These are phyloP conservation scores for Thamnophis elegans DNA, from an alignment of 2,797 vertebrate species.

Conservation along the genomic window DNA sequence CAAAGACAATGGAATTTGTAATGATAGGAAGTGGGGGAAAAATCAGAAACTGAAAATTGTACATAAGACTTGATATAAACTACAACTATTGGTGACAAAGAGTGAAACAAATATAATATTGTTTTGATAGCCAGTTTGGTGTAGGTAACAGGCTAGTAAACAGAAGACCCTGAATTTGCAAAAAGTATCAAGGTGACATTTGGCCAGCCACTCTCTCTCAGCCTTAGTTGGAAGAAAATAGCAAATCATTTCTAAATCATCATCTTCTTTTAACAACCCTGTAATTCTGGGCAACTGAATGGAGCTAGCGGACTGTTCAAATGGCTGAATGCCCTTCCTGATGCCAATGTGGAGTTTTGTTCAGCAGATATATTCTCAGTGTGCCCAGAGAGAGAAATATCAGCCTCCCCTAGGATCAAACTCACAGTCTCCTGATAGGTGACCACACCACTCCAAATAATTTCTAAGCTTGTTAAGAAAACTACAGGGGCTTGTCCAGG, in stretches of 20 bases:
- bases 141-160: not conserved
- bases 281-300: too few relatives aligned
- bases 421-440: too few relatives aligned
- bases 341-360: too few relatives aligned
- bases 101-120: not conserved
- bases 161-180: not conserved
- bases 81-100: not conserved
- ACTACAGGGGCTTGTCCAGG: not conserved
- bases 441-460: not conserved
- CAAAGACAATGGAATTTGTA: not conserved
- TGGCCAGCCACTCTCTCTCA: not conserved
- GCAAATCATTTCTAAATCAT: not conserved
- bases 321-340: too few relatives aligned
- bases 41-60: not conserved
- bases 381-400: too few relatives aligned
- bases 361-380: too few relatives aligned
- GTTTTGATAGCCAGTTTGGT: not conserved
- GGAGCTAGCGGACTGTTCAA: too few relatives aligned
- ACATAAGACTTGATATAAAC: not conserved
- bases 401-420: too few relatives aligned
- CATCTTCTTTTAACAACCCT: too few relatives aligned
- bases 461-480: not conserved
- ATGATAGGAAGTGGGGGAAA: too few relatives aligned
- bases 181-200: not conserved
- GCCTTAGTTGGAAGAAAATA: not conserved